A percentile compares a stretch with the other conserved stretches of the same genome.
Evolutionary conservation across 2,797 vertebrate genomes (phyloP).

Genomic region (Squalus acanthias): DNA sequence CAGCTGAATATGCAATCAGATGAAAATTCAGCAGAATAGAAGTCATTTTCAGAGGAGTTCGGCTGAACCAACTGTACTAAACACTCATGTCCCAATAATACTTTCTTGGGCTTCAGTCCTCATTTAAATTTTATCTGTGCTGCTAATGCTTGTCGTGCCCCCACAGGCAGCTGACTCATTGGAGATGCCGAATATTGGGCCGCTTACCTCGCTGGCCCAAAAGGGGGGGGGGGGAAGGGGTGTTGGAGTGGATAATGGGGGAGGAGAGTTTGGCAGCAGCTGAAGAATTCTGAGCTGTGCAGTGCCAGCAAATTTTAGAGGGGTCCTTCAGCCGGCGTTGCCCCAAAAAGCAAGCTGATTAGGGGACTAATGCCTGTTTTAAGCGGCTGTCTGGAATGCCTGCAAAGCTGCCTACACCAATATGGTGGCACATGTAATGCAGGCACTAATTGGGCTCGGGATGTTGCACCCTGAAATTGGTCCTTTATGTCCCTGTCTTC

Average conservation of each 20-base stretch:
- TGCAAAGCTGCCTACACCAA: too few relatives aligned
- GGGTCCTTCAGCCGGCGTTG: not conserved
- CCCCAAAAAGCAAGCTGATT: not conserved
- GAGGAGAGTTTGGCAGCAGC: not conserved
- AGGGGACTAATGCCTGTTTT: too few relatives aligned
- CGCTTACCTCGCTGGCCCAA: not conserved
- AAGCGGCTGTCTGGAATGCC: too few relatives aligned
- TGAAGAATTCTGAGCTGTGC: not conserved
- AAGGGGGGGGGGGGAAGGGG: too few relatives aligned
- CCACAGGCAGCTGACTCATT: not conserved
- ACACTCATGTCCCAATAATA: not conserved
- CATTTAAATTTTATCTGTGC: too few relatives aligned
- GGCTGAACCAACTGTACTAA: not conserved
- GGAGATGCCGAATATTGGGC: not conserved
- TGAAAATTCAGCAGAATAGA: not conserved
- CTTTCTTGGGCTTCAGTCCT: not conserved
- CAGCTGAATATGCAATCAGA: not conserved
- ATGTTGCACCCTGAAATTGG: not conserved
- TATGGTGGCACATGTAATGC: too few relatives aligned
- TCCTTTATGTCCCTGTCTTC: not conserved
- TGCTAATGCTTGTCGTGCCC: not conserved
- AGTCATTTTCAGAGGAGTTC: not conserved
- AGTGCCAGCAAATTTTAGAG: not conserved
- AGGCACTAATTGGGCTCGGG: too few relatives aligned
- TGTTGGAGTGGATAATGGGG: not conserved